These are phyloP conservation scores for Rhorus exstirpatorius DNA, from an alignment of 2,888 invertebrate species.

Conservation along the genomic window DNA sequence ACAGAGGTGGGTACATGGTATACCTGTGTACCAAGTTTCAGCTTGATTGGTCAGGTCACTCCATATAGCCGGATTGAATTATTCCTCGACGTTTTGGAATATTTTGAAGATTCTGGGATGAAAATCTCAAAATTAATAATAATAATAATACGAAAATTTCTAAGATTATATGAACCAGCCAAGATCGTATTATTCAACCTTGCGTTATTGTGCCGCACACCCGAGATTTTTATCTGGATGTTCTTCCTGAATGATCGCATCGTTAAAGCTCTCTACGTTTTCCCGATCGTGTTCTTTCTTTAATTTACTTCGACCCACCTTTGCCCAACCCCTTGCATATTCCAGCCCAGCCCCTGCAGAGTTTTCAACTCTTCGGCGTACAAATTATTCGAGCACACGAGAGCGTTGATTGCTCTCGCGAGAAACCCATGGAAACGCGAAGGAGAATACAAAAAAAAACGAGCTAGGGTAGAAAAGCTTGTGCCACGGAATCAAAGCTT, in stretches of 20 bases:
- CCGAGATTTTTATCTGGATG: conserved; percentile 9
- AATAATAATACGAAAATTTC: too few species aligned
- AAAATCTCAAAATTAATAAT: too few species aligned
- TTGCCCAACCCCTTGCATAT: conserved; percentile 13
- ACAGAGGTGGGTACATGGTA: too few species aligned
- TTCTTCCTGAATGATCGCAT: conserved; percentile 18
- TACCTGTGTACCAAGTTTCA: too few species aligned
- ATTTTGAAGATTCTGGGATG: too few species aligned
- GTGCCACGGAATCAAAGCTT: conserved; percentile 29
- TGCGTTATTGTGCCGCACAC: background rate
- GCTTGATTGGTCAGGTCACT: too few species aligned
- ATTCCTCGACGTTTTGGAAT: too few species aligned
- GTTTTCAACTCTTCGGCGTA: conserved; percentile 45
- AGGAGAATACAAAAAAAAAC: conserved; percentile 44
- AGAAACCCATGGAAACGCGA: conserved; percentile 50
- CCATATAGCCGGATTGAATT: too few species aligned
- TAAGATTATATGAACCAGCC: too few species aligned
- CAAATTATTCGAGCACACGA: conserved; percentile 59
- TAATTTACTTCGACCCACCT: conserved; percentile 49
- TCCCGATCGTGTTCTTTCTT: conserved; percentile 41
- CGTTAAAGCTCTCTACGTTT: conserved; percentile 43
- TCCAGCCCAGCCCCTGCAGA: background rate
- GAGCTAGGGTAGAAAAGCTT: conserved; percentile 28
- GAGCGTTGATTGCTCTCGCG: conserved; percentile 60
- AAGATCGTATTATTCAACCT: conserved; percentile 13